Conservation (phyloP, 1,140 invertebrate genomes). For the Saccostrea glomerata region DNA sequence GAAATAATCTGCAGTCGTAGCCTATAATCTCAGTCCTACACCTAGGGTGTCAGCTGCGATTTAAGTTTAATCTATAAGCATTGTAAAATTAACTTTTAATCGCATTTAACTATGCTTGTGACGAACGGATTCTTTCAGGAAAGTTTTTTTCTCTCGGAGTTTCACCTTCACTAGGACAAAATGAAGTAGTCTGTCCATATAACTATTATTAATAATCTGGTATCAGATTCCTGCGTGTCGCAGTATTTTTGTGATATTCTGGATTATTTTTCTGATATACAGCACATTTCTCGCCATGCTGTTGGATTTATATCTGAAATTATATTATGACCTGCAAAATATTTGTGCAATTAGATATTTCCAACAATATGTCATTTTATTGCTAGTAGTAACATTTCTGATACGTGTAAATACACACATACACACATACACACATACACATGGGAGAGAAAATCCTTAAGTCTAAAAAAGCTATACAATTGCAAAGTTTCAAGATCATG, state of each 20-base stretch:
- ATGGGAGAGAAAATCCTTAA: no score
- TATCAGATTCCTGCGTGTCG: not conserved
- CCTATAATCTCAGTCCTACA: not conserved
- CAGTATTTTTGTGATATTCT: not conserved
- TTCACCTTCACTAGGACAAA: not conserved
- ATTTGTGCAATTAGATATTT: not conserved
- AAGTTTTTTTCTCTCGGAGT: not conserved
- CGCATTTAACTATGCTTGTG: slow-evolving; percentile 3
- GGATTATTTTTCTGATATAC: not conserved
- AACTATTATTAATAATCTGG: not conserved
- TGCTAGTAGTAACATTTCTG: no score
- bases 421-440: no score
- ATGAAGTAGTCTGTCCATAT: slow-evolving; percentile 1
- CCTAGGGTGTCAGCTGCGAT: slow-evolving; percentile 16
- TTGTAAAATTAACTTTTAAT: slow-evolving; percentile 39
- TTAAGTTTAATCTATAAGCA: slow-evolving; percentile 30
- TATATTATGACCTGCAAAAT: not conserved
- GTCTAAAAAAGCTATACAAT: no score
- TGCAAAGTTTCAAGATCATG: no score
- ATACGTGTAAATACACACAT: no score
- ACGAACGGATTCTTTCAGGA: not conserved
- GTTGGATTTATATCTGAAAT: not conserved
- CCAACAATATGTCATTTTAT: not conserved
- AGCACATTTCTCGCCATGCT: not conserved
- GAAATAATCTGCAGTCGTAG: not conserved